phyloP scores from a whole-genome alignment of 2,797 vertebrate genomes.

The Pagetopsis macropterus region DNA sequence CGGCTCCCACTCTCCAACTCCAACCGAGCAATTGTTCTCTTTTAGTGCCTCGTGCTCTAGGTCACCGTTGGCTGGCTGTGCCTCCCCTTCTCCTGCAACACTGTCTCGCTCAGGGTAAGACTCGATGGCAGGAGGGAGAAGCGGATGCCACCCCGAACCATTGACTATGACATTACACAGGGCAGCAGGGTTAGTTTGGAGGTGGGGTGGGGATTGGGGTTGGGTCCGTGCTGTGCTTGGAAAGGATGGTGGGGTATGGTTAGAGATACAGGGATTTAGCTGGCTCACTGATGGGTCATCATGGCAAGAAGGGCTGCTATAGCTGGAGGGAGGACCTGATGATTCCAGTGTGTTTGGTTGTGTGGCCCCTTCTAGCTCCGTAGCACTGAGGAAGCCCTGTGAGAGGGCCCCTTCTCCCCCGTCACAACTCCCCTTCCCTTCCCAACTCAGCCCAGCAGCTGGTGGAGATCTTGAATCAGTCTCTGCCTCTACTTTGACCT shows the following conservation, averaged over 20 bases:
- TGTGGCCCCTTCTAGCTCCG: conserved; percentile 46
- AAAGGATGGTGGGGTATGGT: conserved; percentile 75
- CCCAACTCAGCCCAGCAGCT: conserved; percentile 78
- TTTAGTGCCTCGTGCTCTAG: conserved; percentile 95
- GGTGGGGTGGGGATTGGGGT: conserved; percentile 75
- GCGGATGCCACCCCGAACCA: conserved; percentile 84
- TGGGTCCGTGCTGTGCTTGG: conserved; percentile 66
- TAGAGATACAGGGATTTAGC: conserved; percentile 66
- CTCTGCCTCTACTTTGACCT: conserved; percentile 92
- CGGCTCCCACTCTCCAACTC: conserved; percentile 87
- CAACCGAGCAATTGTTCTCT: conserved; percentile 93
- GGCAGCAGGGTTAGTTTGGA: conserved; percentile 83
- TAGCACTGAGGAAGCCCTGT: conserved; percentile 50
- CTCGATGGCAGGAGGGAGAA: conserved; percentile 77
- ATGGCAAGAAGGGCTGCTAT: conserved; percentile 83
- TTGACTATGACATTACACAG: conserved; percentile 98
- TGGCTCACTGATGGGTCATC: conserved; percentile 67
- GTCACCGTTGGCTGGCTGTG: conserved; percentile 86
- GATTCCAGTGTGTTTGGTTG: conserved; percentile 85
- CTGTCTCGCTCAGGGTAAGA: conserved; percentile 67
- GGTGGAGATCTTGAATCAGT: conserved; percentile 75
- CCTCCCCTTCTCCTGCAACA: conserved; percentile 55
- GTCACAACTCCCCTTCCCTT: conserved; percentile 74
- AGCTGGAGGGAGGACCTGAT: conserved; percentile 84
- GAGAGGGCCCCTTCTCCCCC: conserved; percentile 29